These are phyloP conservation scores for Drosophila eugracilis DNA, from an alignment of 1,140 invertebrate genomes.

Conservation along the genomic window DNA sequence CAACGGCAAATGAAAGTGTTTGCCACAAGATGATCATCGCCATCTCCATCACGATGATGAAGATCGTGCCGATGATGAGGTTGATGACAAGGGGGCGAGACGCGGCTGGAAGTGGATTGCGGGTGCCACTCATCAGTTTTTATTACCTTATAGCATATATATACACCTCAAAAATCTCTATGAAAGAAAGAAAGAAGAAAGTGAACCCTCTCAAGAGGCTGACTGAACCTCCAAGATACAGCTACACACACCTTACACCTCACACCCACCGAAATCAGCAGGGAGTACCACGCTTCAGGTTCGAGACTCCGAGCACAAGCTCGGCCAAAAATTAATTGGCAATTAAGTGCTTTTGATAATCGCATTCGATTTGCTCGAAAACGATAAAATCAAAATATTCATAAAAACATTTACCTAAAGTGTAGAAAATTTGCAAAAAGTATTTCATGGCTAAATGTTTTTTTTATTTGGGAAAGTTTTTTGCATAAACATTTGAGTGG, in stretches of 20 bases:
- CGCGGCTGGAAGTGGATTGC: slow-evolving; percentile 18
- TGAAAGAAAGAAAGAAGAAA: slow-evolving; percentile 50
- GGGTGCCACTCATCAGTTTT: slow-evolving; percentile 44
- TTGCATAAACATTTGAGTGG: background rate
- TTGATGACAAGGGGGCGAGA: slow-evolving; percentile 26
- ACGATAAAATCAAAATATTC: slow-evolving; percentile 9
- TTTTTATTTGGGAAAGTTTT: slow-evolving; percentile 8
- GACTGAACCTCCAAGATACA: slow-evolving; percentile 2
- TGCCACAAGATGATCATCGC: slow-evolving; percentile 7
- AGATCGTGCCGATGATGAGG: slow-evolving; percentile 5
- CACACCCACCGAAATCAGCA: slow-evolving; percentile 12
- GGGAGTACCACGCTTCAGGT: slow-evolving; percentile 41
- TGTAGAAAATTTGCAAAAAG: slow-evolving; percentile 4
- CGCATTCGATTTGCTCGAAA: slow-evolving; percentile 33
- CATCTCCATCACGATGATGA: slow-evolving; percentile 10
- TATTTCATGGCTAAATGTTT: slow-evolving; percentile 14
- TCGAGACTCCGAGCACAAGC: slow-evolving; percentile 34
- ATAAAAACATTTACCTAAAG: slow-evolving; percentile 13
- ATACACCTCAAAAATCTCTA: slow-evolving; percentile 23
- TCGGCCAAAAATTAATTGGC: slow-evolving; percentile 44
- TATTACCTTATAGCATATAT: no score
- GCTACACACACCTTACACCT: slow-evolving; percentile 6
- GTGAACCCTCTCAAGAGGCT: slow-evolving; percentile 24
- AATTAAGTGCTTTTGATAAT: slow-evolving; percentile 52
- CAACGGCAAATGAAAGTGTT: slow-evolving; percentile 52